Evolutionary conservation across 2,888 invertebrate genomes (phyloP), one percentile per base, ranked within the genome.

Genomic region (Idaea dimidiata): DNA sequence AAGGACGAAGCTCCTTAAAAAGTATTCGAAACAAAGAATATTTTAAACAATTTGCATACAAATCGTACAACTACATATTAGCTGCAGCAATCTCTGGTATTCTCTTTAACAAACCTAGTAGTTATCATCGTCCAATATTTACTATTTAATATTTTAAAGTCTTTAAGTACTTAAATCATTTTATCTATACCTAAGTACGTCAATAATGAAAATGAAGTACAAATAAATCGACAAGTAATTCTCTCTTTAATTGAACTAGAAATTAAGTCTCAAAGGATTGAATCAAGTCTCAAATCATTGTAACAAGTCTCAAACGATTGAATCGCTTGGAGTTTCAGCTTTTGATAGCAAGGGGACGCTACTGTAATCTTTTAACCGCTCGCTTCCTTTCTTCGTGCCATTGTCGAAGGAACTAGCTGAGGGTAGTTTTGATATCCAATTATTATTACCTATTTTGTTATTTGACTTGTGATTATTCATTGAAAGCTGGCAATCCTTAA

Each of bases 371-470:
- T 91, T 90, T 60, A 91, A 80, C 66, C 82, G 74, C 62, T 89
- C 89, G 31, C 77, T 83, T 10, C 75, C 79, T 71, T 87, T 91
- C 68, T 81, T 88, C 56, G 86, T 75, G 17, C 88, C 86, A 65
- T 88, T 88, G 62, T 93, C 93, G 61, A 93, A 92, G 54, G 92
- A 92, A 70, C 88, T 91, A 0, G 93, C 87, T 14, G 91, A 83
- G 0, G 91, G 85, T 63, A 92, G 69, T 66, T 91, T 91, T 0
- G 91, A 82, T 68, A 92, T 86, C 91, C 93, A 93, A 79, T 92
- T 92, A 67, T 93, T 93, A 79, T 92, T 93, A 67, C 91, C 93
- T 75, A 88, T 79, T 76, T 89, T 89, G 79, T 83, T 87, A 79
- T 83, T 87, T 43, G 83, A 76, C 70, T 87, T 89, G 72, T 87